Percentiles rank a stretch among this genome's conserved stretches.
These are phyloP conservation scores for Urocolius indicus DNA, from an alignment of 2,113 vertebrate genomes.

Conservation along the genomic window DNA sequence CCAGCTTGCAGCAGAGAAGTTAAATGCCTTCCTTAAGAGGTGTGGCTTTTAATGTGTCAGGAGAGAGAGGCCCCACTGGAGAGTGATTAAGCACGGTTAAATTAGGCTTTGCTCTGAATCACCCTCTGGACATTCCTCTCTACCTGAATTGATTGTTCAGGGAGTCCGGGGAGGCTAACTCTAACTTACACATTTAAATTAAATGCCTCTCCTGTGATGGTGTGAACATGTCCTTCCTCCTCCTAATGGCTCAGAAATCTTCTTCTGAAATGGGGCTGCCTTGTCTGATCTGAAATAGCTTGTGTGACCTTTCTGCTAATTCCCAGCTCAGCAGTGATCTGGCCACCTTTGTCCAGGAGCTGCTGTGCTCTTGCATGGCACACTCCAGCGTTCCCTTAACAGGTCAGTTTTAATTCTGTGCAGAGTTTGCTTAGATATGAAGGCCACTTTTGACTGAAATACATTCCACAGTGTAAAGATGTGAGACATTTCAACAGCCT, in stretches of 20 bases:
- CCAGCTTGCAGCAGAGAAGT: not conserved
- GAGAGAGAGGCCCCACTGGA: not conserved
- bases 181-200: not conserved
- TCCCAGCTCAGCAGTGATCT: not conserved
- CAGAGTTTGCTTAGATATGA: not conserved
- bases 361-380: not conserved
- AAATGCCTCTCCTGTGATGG: not conserved
- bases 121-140: conserved; percentile 27
- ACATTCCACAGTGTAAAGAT: not conserved
- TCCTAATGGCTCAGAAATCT: not conserved
- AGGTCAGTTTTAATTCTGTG: not conserved
- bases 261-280: not conserved
- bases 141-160: conserved; percentile 30
- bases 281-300: not conserved
- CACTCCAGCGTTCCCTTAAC: not conserved
- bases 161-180: not conserved
- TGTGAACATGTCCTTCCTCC: not conserved
- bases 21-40: conserved; percentile 19
- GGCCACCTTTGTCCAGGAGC: not conserved
- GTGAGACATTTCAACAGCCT: not conserved
- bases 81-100: conserved; percentile 11
- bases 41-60: conserved; percentile 49
- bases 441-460: not conserved
- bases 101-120: conserved; percentile 30
- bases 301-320: not conserved